A percentile compares a stretch with the other conserved stretches of the same genome.
phyloP scores from a whole-genome alignment of 2,888 invertebrate genomes.

The Ophion ventricosus region DNA sequence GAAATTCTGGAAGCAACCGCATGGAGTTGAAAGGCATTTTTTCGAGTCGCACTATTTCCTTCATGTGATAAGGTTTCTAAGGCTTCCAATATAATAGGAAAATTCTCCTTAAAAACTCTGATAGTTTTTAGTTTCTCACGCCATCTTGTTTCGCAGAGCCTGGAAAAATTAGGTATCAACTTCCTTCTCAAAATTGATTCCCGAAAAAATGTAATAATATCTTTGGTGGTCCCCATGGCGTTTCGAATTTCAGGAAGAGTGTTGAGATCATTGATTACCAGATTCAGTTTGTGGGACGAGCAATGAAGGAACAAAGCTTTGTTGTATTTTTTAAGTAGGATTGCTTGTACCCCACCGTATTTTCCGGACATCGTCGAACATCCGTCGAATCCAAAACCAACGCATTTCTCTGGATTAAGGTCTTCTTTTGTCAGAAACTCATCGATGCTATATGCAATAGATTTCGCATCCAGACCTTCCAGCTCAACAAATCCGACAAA shows the following conservation, averaged over 20 bases:
- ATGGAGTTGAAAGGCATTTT: constrained; percentile 72
- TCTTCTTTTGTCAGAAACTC: constrained; percentile 64
- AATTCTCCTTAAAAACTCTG: constrained; percentile 69
- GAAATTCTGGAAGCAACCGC: constrained; percentile 66
- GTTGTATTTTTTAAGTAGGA: constrained; percentile 70
- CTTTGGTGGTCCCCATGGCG: constrained; percentile 69
- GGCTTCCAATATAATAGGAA: constrained; percentile 68
- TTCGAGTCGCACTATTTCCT: constrained; percentile 66
- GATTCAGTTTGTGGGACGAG: constrained; percentile 72
- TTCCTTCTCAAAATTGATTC: constrained; percentile 72
- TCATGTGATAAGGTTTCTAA: constrained; percentile 69
- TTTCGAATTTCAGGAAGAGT: constrained; percentile 70
- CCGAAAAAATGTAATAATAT: constrained; percentile 70
- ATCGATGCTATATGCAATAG: constrained; percentile 71
- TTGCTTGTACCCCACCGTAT: constrained; percentile 71
- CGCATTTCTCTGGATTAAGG: constrained; percentile 67
- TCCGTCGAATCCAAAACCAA: constrained; percentile 72
- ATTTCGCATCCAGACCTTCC: constrained; percentile 67
- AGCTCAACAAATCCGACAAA: constrained; percentile 73
- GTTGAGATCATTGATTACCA: constrained; percentile 72
- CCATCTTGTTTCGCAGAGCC: constrained; percentile 72
- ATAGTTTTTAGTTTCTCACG: constrained; percentile 70
- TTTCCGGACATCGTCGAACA: constrained; percentile 74
- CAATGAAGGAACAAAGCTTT: constrained; percentile 73
- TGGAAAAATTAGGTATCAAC: constrained; percentile 72